Conservation (phyloP, 1,140 invertebrate species). For the Musca domestica region DNA sequence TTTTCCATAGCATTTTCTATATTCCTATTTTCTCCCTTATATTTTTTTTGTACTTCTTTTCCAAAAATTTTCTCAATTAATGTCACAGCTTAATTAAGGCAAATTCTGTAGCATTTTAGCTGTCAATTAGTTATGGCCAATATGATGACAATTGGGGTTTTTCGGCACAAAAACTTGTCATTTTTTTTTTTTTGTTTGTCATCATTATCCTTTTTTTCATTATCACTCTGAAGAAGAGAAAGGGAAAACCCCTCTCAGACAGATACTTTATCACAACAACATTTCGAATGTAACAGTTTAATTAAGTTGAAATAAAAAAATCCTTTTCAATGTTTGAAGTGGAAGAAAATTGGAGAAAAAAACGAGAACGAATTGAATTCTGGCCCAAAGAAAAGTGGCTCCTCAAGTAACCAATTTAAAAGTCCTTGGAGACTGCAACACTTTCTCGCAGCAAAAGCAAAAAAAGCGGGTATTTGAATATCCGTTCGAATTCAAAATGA, state of each 20-base stretch:
- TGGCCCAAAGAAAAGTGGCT: conserved; percentile 6
- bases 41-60: too few species aligned
- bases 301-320: conserved; percentile 48
- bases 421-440: conserved; percentile 24
- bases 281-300: conserved; percentile 44
- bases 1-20: too few species aligned
- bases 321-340: conserved; percentile 35
- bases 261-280: conserved; percentile 21
- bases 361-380: conserved; percentile 17
- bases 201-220: too few species aligned
- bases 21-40: too few species aligned
- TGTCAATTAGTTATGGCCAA: conserved; percentile 23
- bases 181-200: too few species aligned
- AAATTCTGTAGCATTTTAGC: conserved; percentile 21
- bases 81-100: conserved; percentile 8
- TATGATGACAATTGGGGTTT: conserved; percentile 20
- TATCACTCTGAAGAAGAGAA: too few species aligned
- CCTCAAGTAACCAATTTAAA: conserved; percentile 10
- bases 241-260: too few species aligned
- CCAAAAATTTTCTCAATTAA: too few species aligned
- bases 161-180: background rate
- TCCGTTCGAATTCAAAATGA: conserved; percentile 27
- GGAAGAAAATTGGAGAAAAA: background rate
- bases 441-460: conserved; percentile 34
- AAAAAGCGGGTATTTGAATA: conserved; percentile 31